These are phyloP conservation scores for Drosophila santomea DNA, from an alignment of 1,140 invertebrate species.

Conservation along the genomic window DNA sequence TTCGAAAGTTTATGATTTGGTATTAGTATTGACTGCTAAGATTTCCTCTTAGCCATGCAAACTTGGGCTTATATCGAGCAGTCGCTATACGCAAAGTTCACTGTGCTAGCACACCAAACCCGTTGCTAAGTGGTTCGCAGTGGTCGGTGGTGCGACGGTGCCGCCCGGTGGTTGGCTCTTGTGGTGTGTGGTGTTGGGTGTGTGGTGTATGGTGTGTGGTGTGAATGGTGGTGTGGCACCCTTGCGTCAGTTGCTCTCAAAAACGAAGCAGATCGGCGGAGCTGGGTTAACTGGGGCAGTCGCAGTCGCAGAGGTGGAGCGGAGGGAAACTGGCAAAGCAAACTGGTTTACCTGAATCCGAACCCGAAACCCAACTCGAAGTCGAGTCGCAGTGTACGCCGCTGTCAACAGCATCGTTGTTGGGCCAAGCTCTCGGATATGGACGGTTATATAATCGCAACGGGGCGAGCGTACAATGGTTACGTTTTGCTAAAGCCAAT, in stretches of 20 bases:
- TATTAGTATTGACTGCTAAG: too few species aligned
- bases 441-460: slow-evolving; percentile 67
- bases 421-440: slow-evolving; percentile 57
- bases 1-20: too few species aligned
- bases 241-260: slow-evolving; percentile 80
- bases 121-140: slow-evolving; percentile 45
- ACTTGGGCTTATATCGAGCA: background rate
- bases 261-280: slow-evolving; percentile 51
- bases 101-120: slow-evolving; percentile 71
- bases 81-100: slow-evolving; percentile 3
- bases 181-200: slow-evolving; percentile 14
- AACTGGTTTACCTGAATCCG: slow-evolving; percentile 40
- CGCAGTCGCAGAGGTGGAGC: slow-evolving; percentile 29
- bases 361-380: slow-evolving; percentile 3
- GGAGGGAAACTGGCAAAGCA: slow-evolving; percentile 35
- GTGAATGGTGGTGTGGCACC: slow-evolving; percentile 48
- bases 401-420: slow-evolving; percentile 71
- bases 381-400: slow-evolving; percentile 16
- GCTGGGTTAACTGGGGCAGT: slow-evolving; percentile 61
- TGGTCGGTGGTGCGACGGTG: slow-evolving; percentile 31
- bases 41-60: too few species aligned
- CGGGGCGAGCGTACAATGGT: slow-evolving; percentile 63
- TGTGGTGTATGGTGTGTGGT: slow-evolving; percentile 14
- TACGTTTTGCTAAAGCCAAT: slow-evolving; percentile 80
- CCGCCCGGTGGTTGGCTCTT: slow-evolving; percentile 36